Evolutionary conservation across 1,140 invertebrate genomes (phyloP), one percentile per base, ranked within the genome.

Genomic region (Pantala flavescens): DNA sequence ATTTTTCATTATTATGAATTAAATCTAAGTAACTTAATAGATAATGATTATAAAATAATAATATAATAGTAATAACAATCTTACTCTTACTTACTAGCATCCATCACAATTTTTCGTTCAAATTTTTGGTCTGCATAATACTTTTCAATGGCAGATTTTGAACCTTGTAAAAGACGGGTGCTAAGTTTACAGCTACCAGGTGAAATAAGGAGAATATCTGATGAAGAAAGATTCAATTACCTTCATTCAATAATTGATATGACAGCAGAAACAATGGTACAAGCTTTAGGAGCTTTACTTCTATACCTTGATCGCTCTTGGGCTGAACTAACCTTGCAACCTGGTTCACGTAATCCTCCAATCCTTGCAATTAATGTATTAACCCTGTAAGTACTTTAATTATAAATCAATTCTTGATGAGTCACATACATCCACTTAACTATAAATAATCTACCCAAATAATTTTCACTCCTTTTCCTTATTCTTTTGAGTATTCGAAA

Each of bases 291-390:
- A n/a, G 87, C 89, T 0, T 82, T 94, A 70, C 80, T 94, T 23
- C 88, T 88, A 79, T 93, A 88, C 79, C 77, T 94, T 71, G 91
- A 94, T 76, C 89, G 87, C 73, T 87, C 88, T 79, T 89, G 88
- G 84, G 84, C 86, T 79, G 81, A 84, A 42, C 81, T 92, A 73
- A 83, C 85, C n/a, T 77, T 89, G 10, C 85, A 87, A 77, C 82
- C 82, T 63, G 49, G 72, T 24, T 83, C 81, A 70, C 83, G 81
- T 16, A 81, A 84, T 76, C 82, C 88, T 0, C 81, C 86, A 24
- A 87, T 90, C 76, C 75, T 89, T n/a, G 85, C 85, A 70, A 79
- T 92, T 7, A 86, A 85, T 74, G 84, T 85, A 74, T 86, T 91
- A 71, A 85, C 85, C 14, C 80, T 92, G 90, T 92, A 83, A 87